Base-by-base conservation (phyloP, 2,888 invertebrate species). In the Lypha dubia region DNA sequence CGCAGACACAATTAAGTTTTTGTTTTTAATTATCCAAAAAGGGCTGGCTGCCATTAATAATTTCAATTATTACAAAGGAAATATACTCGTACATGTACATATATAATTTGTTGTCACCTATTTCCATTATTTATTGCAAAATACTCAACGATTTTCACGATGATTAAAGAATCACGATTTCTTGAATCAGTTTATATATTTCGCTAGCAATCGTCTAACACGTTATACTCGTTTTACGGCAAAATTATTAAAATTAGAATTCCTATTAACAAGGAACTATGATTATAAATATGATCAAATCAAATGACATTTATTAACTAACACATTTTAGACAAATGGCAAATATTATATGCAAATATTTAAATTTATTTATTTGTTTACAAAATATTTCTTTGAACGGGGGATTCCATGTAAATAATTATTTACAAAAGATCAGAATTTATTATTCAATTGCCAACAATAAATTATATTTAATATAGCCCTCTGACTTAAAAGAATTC, bases 181-280 rank as follows among this genome's bases (percentile, higher is more conserved):
- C 6, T 56, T 53, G 53, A 46, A 28, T 71, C 44, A 62, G 35
- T 51, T 44, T 32, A 20, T 17, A 11, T 35, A 44, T 71, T 38
- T 71, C 7, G 3, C 49, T 56, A 5, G 0, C 24, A 71, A 15
- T 15, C 35, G 8, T 7, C 7, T 9, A 46, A 68, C 53, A 63
- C 24, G 1, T 17, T 28, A 6, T 13, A 71, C 71, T 65, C 44
- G 53, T 32, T 49, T 38, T n/a, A 46, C 71, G 70, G 44, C 53
- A n/a, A 13, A 11, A 32, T 15, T 44, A 35, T 28, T 49, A 38
- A 13, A 44, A 35, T 32, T 24, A 3, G n/a, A 24, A 56, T 73
- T 71, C 63, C 35, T 28, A 46, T 38, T 24, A 79, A 71, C 56
- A 65, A 79, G 71, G 71, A 79, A 71, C 71, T 79, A 20, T 3